Base-by-base conservation (phyloP, 2,113 vertebrate species). In the Gnathonemus echidnorhynchus region DNA sequence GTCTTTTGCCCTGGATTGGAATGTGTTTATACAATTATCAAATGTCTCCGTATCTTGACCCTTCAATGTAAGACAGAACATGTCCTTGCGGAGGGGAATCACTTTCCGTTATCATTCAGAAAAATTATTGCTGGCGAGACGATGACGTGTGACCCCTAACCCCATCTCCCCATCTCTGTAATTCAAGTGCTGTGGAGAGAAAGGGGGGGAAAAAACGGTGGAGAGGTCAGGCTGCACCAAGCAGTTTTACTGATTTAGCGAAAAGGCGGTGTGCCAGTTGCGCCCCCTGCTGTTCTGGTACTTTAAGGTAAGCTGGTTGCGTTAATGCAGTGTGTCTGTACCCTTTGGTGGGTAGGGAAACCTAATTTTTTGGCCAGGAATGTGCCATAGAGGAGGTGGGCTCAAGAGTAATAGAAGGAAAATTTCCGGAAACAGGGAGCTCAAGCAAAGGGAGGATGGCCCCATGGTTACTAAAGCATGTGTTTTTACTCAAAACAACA, bases 1-100 rank as follows among this genome's bases (percentile, higher is more conserved):
- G 42, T 19, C 5, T 46, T 24, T 35, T 19, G 62, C 45, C 31
- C 31, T 19, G 31, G 35, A 42, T 84, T 89, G 70, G 74, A 84
- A 89, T 77, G 35, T 53, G 70, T 89, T 89, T 52, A 83, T 48
- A 53, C 31, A 80, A 86, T 83, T 80, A 74, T 83, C 49, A 24
- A 83, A 56, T 56, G 88, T 53, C 50, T 48, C 27, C 5, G 31
- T 80, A 53, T 53, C n/a, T 24, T 50, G 88, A 35, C 70, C 74
- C 80, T 83, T 53, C 24, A 87, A 11, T 53, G 50, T 87, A n/a
- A 53, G 86, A 53, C 19, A 87, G 86, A 35, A 39, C n/a, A 39
- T 13, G 49, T 53, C 50, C 86, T 53, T 11, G 5, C 24, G 5
- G n/a, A 53, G 49, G 24, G 50, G 27, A 52, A 56, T 87, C 49